phyloP scores from a whole-genome alignment of 2,113 vertebrate genomes.

The Neogale vison region DNA sequence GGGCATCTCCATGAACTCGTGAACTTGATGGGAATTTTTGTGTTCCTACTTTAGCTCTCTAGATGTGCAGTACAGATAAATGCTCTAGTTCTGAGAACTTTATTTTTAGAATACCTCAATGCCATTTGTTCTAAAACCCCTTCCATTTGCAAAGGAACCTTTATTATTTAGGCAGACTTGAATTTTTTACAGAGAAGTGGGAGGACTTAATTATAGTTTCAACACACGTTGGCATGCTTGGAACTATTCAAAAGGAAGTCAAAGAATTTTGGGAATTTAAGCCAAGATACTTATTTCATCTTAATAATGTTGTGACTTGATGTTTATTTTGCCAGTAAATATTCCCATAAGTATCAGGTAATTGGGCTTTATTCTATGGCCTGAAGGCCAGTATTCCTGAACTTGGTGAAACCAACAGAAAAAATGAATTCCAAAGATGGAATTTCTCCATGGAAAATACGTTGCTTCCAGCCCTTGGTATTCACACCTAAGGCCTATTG shows the following conservation, averaged over 20 bases:
- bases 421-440: slow-evolving; percentile 67
- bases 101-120: not conserved
- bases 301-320: slow-evolving; percentile 58
- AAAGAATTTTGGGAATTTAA: slow-evolving; percentile 59
- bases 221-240: slow-evolving; percentile 47
- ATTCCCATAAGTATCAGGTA: slow-evolving; percentile 37
- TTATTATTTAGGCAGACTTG: slow-evolving; percentile 57
- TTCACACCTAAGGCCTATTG: slow-evolving; percentile 71
- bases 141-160: slow-evolving; percentile 19
- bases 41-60: not conserved
- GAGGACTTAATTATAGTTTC: slow-evolving; percentile 66
- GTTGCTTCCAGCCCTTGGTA: slow-evolving; percentile 49
- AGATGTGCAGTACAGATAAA: not conserved
- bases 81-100: not conserved
- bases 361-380: slow-evolving; percentile 64
- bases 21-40: not conserved
- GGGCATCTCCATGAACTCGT: not conserved
- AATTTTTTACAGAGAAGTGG: slow-evolving; percentile 11
- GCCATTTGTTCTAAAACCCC: not conserved
- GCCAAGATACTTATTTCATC: slow-evolving; percentile 57
- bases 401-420: slow-evolving; percentile 67
- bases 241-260: slow-evolving; percentile 52
- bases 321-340: slow-evolving; percentile 68
- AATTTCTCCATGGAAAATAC: slow-evolving; percentile 73
- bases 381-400: slow-evolving; percentile 58